Evolutionary conservation across 2,797 vertebrate species (phyloP), one percentile per base, ranked within the genome.

Genomic region (Megalops cyprinoides): DNA sequence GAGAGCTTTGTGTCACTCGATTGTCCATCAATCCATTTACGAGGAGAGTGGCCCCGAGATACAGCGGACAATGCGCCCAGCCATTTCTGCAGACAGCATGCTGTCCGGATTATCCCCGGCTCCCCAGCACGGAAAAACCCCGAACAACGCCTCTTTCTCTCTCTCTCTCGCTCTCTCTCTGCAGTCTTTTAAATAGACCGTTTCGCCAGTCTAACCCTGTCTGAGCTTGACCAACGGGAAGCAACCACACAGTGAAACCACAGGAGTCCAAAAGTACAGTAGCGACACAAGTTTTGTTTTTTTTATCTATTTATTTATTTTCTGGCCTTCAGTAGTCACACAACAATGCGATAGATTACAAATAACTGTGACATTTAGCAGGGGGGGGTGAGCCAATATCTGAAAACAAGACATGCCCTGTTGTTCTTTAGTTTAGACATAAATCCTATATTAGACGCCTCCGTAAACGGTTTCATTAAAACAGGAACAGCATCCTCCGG

Each of bases 11-110:
- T 80, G 81, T 75, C 80, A 79, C 80, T 56, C 85, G 88, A 81
- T 84, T 79, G 88, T 85, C 79, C 71, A 86, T 90, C 87, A 91
- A 87, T 91, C 84, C 83, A 83, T 78, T 89, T 85, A 86, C 76
- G 87, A 82, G 79, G 75, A 77, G 77, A 88, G 78, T 81, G 28
- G 31, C 73, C 74, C 28, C 7, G 6, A 44, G 75, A 58, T n/a
- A n/a, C n/a, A 39, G 10, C 20, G n/a, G 37, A 8, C 20, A 44
- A 0, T 20, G 34, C 1, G 0, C 0, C 12, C 75, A 78, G 0
- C 85, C 85, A 23, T 65, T 60, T 62, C 81, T 71, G 4, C 5
- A 9, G 3, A 0, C 77, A 86, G 65, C 79, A 84, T 86, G 74
- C 67, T 82, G 20, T 46, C 78, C 18, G 53, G 85, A 90, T 90